Evolutionary conservation across 2,797 vertebrate species (phyloP), one percentile per base, ranked within the genome.

Genomic region (Heliangelus exortis): DNA sequence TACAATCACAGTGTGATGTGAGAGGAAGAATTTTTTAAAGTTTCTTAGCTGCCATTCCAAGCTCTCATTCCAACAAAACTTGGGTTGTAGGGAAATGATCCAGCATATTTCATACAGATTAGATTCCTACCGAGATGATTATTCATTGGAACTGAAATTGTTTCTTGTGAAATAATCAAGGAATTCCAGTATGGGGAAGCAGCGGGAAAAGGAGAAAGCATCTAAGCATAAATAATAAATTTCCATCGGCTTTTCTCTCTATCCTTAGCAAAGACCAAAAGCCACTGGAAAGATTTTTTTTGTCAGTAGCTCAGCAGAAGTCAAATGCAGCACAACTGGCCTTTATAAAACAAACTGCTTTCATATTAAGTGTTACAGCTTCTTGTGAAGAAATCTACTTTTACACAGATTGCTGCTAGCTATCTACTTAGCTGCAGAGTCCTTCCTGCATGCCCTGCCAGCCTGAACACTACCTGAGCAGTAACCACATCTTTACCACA

Each of bases 91-190:
- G 11, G 43, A 75, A 67, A 79, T 39, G n/a, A 74, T 41, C 11
- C 51, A 50, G 3, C 28, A 11, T 17, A 79, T 61, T 47, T 55
- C 14, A 48, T 36, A 61, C 69, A 88, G 82, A 84, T 31, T 69
- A 55, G 55, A 62, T 43, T 61, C n/a, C 55, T 74, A 62, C 15
- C 22, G 55, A 80, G 28, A 43, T 41, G 21, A 41, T 85, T 89
- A 71, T 62, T 76, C 75, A 43, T 50, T 91, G 48, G 26, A 89
- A 84, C 54, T 36, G 19, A 85, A 87, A 69, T 5, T 39, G 13
- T 63, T 90, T 68, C 18, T 82, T 91, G 72, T 41, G 88, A 90
- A 84, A 93, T 84, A n/a, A 67, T n/a, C n/a, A 47, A 53, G 29
- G 25, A 77, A 62, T 69, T 86, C 65, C 65, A 74, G 17, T 41